Conservation (phyloP, 2,113 vertebrate species). For the Girardinichthys multiradiatus region DNA sequence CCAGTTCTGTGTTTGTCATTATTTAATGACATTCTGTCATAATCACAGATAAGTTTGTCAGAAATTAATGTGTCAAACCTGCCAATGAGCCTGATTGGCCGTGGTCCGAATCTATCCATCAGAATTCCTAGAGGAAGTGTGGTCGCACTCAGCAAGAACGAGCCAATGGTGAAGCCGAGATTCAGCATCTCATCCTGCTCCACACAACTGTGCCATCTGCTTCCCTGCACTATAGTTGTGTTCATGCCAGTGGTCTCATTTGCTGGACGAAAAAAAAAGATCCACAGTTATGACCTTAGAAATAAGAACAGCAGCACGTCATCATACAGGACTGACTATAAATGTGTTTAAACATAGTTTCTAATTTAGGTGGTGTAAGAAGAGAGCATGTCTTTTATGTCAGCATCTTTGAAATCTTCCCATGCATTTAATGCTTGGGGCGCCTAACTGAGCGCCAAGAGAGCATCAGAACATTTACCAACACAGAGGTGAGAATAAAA, state of each 20-base stretch:
- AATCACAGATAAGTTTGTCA: neutral
- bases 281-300: too few species aligned
- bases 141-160: conserved; percentile 87
- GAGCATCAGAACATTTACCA: conserved; percentile 52
- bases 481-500: conserved; percentile 88
- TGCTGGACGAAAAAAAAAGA: conserved; percentile 14
- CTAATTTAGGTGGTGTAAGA: too few species aligned
- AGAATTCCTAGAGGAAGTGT: conserved; percentile 83
- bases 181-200: conserved; percentile 87
- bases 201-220: conserved; percentile 76
- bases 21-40: too few species aligned
- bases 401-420: too few species aligned
- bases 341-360: too few species aligned
- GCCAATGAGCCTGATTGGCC: conserved; percentile 85
- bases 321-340: too few species aligned
- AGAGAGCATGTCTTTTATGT: too few species aligned
- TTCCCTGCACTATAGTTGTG: conserved; percentile 13
- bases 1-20: too few species aligned
- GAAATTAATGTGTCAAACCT: conserved; percentile 73
- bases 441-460: neutral
- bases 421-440: too few species aligned
- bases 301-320: neutral
- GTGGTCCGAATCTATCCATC: conserved; percentile 83
- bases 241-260: conserved; percentile 60
- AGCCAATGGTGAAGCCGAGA: conserved; percentile 89